Evolutionary conservation across 2,888 invertebrate genomes (phyloP), one percentile per base, ranked within the genome.

Genomic region (Acleris emargana): DNA sequence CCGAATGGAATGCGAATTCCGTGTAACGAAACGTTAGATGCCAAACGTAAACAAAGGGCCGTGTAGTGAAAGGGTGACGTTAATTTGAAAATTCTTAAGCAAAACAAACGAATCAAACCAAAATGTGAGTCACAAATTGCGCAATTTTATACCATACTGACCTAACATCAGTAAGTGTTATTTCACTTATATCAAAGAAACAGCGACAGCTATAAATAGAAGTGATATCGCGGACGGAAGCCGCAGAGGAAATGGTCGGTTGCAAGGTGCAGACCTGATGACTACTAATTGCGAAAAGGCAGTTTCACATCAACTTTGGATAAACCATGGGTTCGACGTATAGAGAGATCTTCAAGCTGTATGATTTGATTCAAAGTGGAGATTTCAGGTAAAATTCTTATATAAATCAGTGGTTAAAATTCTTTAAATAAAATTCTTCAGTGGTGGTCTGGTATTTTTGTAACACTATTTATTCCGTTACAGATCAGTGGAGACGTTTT

Each of bases 301-400:
- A 70, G 73, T 75, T 74, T 74, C 71, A 76, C 75, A 77, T 77
- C 74, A 75, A 76, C 77, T 77, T 79, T 73, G 77, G 78, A 69
- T 74, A 76, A 80, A 82, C 74, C 76, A 91, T 91, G 91, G 88
- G 87, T 70, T 83, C 89, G 58, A 76, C 84, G 69, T 91, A 87
- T 74, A 87, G 81, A 73, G 88, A 89, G 71, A 78, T 91, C 59
- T 92, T 91, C 75, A 93, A 94, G 73, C 82, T 95, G 45, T 94
- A 94, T 76, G 95, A 95, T 82, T 93, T 94, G 58, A 93, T 95
- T 67, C 95, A 95, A 81, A 94, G 94, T 77, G 94, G 93, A 66
- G 92, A 94, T 78, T 82, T 93, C 69, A 91, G 93, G 95, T 95
- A 91, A 74, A 84, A 83, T 11, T 32, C 0, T 60, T 64, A 51